Conservation (phyloP, 2,113 vertebrate species). For the Reinhardtius hippoglossoides region DNA sequence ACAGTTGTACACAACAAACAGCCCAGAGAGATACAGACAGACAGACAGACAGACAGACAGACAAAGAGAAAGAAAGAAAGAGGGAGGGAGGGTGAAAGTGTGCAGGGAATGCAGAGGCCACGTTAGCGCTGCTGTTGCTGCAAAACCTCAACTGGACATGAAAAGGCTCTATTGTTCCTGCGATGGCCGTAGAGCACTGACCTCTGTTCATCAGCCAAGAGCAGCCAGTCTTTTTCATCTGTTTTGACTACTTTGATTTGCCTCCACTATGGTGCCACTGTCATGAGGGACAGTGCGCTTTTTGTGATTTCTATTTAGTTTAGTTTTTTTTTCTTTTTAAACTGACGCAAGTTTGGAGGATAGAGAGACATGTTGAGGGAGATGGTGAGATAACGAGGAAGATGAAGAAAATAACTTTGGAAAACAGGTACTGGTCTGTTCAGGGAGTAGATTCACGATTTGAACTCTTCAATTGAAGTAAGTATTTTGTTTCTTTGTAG, state of each 20-base stretch:
- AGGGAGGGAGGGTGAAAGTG: constrained; percentile 50
- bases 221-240: constrained; percentile 50
- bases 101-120: constrained; percentile 73
- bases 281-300: constrained; percentile 45
- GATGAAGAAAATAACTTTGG: constrained; percentile 75
- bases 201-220: constrained; percentile 65
- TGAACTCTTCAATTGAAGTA: neutral
- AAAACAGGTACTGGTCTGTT: constrained; percentile 66
- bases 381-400: constrained; percentile 58
- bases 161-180: constrained; percentile 79
- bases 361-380: constrained; percentile 33
- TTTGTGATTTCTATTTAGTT: constrained; percentile 28
- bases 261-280: constrained; percentile 29
- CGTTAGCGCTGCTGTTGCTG: constrained; percentile 61
- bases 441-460: neutral
- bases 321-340: neutral
- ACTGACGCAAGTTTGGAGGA: constrained; percentile 19
- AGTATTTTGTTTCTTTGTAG: constrained; percentile 78
- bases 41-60: constrained; percentile 16
- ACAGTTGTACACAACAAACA: constrained; percentile 13
- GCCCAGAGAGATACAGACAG: constrained; percentile 20
- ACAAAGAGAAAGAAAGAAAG: constrained; percentile 30
- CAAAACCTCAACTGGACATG: constrained; percentile 64
- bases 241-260: constrained; percentile 53
- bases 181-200: constrained; percentile 65